Conservation (phyloP, 1,140 invertebrate species). For the Fopius arisanus region DNA sequence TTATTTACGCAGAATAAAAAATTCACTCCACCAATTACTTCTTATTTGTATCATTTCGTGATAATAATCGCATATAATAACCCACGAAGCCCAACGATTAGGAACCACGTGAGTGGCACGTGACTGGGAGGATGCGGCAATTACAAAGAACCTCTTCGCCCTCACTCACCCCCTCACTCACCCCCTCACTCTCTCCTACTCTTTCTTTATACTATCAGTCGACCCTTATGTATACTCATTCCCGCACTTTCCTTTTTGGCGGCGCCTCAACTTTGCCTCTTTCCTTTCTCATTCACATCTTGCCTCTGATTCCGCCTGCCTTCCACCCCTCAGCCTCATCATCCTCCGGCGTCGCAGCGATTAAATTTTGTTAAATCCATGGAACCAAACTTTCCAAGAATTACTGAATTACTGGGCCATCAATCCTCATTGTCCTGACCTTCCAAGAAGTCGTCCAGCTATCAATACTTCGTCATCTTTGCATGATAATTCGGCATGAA, state of each 20-base stretch:
- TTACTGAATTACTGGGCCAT: slow-evolving; percentile 7
- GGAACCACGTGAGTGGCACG: slow-evolving; percentile 59
- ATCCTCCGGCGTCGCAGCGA: background rate
- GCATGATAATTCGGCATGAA: background rate
- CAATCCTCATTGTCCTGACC: background rate
- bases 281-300: background rate
- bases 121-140: slow-evolving; percentile 61
- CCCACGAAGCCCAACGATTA: slow-evolving; percentile 12
- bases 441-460: background rate
- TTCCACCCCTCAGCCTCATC: background rate
- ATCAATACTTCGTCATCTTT: slow-evolving; percentile 8
- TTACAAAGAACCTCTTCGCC: slow-evolving; percentile 49
- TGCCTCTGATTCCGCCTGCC: background rate
- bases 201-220: slow-evolving; percentile 1
- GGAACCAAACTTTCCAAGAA: slow-evolving; percentile 16
- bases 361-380: slow-evolving; percentile 5
- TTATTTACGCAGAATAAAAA: background rate
- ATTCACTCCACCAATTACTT: background rate
- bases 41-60: slow-evolving; percentile 8
- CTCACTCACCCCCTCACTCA: slow-evolving; percentile 32
- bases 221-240: slow-evolving; percentile 36
- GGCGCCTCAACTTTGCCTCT: slow-evolving; percentile 22
- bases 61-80: slow-evolving; percentile 14
- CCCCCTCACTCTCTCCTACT: background rate
- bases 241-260: slow-evolving; percentile 28